Percentiles rank a stretch among this genome's conserved stretches.
Evolutionary conservation across 30 jellyfish, hydroid and myxozoan species (phyloP).

Genomic region (Cassiopea xamachana): DNA sequence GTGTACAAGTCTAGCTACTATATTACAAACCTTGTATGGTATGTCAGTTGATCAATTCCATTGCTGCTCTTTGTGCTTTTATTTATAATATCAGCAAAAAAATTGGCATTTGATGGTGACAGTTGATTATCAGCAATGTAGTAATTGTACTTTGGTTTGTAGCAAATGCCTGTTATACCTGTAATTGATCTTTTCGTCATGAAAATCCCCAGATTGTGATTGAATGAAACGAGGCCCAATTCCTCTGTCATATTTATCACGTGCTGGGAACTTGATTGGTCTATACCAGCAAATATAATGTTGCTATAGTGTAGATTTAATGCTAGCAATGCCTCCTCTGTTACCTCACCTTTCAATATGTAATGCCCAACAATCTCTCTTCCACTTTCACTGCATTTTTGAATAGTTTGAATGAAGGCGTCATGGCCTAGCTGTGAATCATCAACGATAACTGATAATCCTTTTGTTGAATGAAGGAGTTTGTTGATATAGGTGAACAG

Average conservation of each 20-base stretch:
- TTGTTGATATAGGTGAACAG: not conserved
- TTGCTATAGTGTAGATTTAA: not conserved
- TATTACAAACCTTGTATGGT: not conserved
- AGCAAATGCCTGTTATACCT: not conserved
- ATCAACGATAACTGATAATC: constrained; percentile 8
- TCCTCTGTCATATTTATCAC: not conserved
- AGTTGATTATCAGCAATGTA: not conserved
- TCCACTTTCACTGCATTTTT: not conserved
- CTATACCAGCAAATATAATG: not conserved
- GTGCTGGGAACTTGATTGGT: not conserved
- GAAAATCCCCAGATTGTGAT: not conserved
- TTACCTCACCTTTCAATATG: not conserved
- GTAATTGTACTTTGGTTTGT: not conserved
- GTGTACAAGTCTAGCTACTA: too few relatives aligned
- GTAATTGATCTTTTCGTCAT: constrained; percentile 7
- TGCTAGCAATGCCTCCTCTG: not conserved
- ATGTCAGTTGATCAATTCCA: not conserved
- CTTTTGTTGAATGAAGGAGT: not conserved
- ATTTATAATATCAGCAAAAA: not conserved
- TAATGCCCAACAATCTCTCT: not conserved
- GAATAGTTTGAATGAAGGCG: not conserved
- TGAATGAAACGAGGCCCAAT: not conserved
- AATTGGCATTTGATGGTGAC: not conserved
- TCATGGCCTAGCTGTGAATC: not conserved
- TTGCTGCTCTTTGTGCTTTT: not conserved